Evolutionary conservation across 1,140 invertebrate genomes (phyloP).

Genomic region (Parasteatoda tepidariorum): DNA sequence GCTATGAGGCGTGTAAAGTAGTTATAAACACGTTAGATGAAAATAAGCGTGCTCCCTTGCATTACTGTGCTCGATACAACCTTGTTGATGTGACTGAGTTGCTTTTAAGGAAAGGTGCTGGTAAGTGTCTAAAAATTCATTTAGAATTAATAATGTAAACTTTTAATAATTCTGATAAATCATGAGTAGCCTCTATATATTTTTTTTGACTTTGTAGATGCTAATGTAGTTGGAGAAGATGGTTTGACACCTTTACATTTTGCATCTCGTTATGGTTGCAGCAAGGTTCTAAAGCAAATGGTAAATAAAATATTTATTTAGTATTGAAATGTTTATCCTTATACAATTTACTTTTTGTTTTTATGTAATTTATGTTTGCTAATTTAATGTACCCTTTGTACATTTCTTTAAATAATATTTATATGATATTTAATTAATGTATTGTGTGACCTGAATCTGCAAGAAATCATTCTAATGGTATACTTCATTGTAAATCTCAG

Average conservation of each 20-base stretch:
- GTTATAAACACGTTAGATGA: constrained; percentile 68
- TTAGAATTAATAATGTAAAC: background rate
- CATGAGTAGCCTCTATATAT: background rate
- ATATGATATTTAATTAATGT: too few species aligned
- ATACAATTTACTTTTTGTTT: too few species aligned
- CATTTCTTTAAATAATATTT: too few species aligned
- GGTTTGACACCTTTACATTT: constrained; percentile 69
- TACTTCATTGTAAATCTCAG: too few species aligned
- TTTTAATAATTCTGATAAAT: background rate
- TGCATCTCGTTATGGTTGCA: constrained; percentile 67
- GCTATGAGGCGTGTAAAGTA: constrained; percentile 3
- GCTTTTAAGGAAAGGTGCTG: constrained; percentile 68
- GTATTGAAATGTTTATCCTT: background rate
- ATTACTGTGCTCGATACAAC: constrained; percentile 70
- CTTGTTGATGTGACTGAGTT: constrained; percentile 67
- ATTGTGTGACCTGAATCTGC: too few species aligned
- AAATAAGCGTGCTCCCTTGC: constrained; percentile 68
- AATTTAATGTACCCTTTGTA: too few species aligned
- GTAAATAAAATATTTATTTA: constrained; percentile 3
- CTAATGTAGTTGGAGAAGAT: constrained; percentile 68
- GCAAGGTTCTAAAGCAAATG: constrained; percentile 10
- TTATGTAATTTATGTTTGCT: too few species aligned
- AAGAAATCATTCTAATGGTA: too few species aligned
- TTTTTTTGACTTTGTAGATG: constrained; percentile 63
- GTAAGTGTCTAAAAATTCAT: constrained; percentile 61